Evolutionary conservation across 1,140 invertebrate genomes (phyloP), one percentile per base, ranked within the genome.

Genomic region (Diabrotica virgifera): DNA sequence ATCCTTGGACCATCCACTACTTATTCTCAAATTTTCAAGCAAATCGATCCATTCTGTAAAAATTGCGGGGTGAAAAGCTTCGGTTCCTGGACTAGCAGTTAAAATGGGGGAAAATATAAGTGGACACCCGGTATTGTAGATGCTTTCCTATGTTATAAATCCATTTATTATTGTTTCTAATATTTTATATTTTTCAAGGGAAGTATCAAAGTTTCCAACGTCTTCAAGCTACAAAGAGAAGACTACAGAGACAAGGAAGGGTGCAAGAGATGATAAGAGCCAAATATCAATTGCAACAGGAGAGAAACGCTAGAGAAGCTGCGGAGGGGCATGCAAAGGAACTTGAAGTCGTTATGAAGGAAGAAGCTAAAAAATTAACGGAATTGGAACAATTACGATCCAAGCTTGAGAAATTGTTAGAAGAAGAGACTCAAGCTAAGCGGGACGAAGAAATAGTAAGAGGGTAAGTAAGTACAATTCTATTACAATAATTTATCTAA

Each of bases 361-460:
- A 87, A 75, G 90, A 93, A 74, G 84, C 87, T 59, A 86, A 86
- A 66, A 85, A 86, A 68, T 80, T 91, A 63, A 84, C 85, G 70
- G 88, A 92, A 78, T 75, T 94, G 52, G 89, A 91, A 75, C 82
- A 86, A 68, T 82, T 88, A 2, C 85, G 88, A 75, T 75, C 79
- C 11, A 85, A 87, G 72, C 75, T 91, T 52, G 89, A 92, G 76
- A 81, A 80, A 70, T 72, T 92, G 2, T 75, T 93, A 5, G 87
- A 90, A 69, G 90, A 91, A 79, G 92, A 93, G 78, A 89, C 89
- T 5, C 89, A 92, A 76, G 90, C 91, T 4, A 90, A 93, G 72
- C 79, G 86, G 67, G 92, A 93, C 72, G 92, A 93, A 80, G 91
- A 94, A 83, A 90, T 92, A 68, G 92, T 91, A 0, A 79, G 89